Evolutionary conservation across 2,797 vertebrate genomes (phyloP), one percentile per base, ranked within the genome.

Genomic region (Nyctibius grandis): DNA sequence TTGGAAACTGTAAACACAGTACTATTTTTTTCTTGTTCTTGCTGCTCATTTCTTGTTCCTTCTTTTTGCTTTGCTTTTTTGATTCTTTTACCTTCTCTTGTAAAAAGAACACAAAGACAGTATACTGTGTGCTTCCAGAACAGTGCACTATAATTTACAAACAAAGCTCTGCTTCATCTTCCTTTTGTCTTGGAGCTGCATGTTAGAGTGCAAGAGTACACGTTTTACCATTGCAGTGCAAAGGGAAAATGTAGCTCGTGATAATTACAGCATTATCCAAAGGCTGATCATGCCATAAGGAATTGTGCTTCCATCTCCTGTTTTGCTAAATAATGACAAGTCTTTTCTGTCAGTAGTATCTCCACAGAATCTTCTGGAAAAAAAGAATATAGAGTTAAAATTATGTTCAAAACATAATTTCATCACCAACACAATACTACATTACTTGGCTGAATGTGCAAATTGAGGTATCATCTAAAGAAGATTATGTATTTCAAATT

Each of bases 111-210:
- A 1, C 26, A 18, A 68, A 56, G 22, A 22, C 14, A 12, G 25
- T 33, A 8, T 54, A 20, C 34, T 0, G 0, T 12, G 18, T 28
- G 5, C 74, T 76, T 79, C 38, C 20, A 51, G 44, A 82, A 33
- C 31, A 14, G 15, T 26, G 50, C 16, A 2, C 22, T 54, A 25
- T 56, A 45, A 54, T 69, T 78, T 91, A 38, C 82, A 85, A 85
- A 44, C 23, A 67, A 45, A 92, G 12, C 29, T 70, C 28, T 75
- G 13, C 53, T 57, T 60, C n/a, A 5, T 45, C 48, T 59, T 76
- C 42, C 21, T 23, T 33, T 34, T 91, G 36, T 18, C 22, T 59
- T 40, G 47, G 65, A 85, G 59, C 60, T 83, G 47, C 22, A 4
- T 3, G 17, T 38, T 29, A 14, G n/a, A 59, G 40, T 26, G 31